Percentiles rank a stretch among this genome's conserved stretches.
Conservation (phyloP, 2,888 invertebrate genomes). For the Prenolepis imparis region DNA sequence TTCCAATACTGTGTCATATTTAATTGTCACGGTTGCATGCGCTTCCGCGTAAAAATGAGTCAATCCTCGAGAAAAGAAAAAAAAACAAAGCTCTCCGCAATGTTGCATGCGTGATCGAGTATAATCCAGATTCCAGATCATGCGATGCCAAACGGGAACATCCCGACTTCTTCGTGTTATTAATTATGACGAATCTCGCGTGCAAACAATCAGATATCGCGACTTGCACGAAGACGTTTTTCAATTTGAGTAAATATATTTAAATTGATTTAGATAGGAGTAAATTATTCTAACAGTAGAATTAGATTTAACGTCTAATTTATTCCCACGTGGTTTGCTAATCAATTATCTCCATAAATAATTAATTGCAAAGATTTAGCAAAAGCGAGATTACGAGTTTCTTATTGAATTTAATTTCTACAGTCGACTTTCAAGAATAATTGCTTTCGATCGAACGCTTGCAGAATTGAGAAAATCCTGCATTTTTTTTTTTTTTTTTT, state of each 20-base stretch:
- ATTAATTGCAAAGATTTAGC: background rate
- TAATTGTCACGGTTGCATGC: background rate
- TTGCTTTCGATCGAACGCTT: background rate
- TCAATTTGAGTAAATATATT: background rate
- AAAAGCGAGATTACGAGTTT: background rate
- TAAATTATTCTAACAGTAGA: constrained; percentile 4
- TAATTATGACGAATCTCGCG: background rate
- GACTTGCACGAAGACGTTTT: background rate
- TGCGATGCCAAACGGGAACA: constrained; percentile 6
- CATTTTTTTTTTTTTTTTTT: background rate
- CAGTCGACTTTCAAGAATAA: background rate
- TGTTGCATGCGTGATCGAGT: background rate
- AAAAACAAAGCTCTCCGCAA: background rate
- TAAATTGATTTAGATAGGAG: background rate
- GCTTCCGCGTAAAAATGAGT: constrained; percentile 29
- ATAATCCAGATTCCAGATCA: background rate
- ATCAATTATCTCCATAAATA: background rate
- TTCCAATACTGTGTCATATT: background rate
- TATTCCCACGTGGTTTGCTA: background rate
- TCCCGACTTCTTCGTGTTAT: background rate
- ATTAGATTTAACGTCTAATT: background rate
- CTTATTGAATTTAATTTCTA: background rate
- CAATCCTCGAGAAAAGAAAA: background rate
- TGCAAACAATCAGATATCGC: background rate
- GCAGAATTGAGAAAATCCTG: background rate